These are phyloP conservation scores for Drosophila albomicans DNA, from an alignment of 1,140 invertebrate genomes.

Conservation along the genomic window DNA sequence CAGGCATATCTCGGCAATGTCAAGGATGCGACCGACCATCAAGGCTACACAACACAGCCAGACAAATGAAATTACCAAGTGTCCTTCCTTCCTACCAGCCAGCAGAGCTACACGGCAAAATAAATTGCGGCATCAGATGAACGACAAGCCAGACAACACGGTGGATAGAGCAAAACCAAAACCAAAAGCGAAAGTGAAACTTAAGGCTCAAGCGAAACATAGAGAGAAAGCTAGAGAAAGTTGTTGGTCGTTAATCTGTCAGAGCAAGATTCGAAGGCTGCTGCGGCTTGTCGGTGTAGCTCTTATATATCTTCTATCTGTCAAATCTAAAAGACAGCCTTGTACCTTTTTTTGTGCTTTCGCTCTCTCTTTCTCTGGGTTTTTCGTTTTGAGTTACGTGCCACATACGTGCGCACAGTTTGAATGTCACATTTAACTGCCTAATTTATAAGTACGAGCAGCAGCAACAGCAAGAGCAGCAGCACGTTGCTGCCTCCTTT, in stretches of 20 bases:
- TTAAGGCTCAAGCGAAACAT: not conserved
- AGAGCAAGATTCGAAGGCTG: constrained; percentile 40
- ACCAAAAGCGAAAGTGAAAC: constrained; percentile 8
- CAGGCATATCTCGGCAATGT: constrained; percentile 27
- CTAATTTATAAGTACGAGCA: constrained; percentile 34
- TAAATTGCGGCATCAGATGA: constrained; percentile 55
- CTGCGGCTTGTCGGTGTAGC: constrained; percentile 6
- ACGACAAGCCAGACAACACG: constrained; percentile 1
- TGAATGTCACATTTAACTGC: constrained; percentile 43
- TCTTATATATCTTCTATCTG: constrained; percentile 26
- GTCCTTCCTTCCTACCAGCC: constrained; percentile 47
- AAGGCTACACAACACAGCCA: constrained; percentile 34
- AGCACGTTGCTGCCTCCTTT: constrained; percentile 9
- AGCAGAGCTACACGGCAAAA: constrained; percentile 23
- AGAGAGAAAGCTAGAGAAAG: not conserved
- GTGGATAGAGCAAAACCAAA: not conserved
- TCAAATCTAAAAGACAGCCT: constrained; percentile 25
- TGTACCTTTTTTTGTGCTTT: not conserved
- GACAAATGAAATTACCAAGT: constrained; percentile 71
- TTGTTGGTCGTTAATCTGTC: constrained; percentile 57
- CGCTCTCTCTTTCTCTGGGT: not conserved
- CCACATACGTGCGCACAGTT: constrained; percentile 20
- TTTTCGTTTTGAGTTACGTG: not conserved
- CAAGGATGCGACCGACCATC: constrained; percentile 40
- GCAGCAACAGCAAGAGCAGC: not conserved